Conservation (phyloP, 1,140 invertebrate species). For the Pteromalus puparum region DNA sequence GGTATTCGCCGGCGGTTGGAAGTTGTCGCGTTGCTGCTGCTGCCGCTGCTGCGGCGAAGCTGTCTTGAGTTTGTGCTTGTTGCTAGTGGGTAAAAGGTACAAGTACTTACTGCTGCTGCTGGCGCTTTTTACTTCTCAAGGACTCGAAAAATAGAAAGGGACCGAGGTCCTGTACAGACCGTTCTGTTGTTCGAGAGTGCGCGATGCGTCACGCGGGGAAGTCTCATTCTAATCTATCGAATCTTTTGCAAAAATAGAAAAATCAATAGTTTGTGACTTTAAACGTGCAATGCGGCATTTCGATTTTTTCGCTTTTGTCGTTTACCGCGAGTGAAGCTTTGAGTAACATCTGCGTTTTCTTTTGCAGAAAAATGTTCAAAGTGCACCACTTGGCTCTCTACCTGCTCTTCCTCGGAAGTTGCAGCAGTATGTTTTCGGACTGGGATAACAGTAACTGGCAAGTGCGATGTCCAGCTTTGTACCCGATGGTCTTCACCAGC, state of each 20-base stretch:
- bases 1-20: not conserved
- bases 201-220: not conserved
- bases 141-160: not conserved
- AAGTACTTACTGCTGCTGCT: not conserved
- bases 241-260: not conserved
- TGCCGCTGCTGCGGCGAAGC: not conserved
- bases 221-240: not conserved
- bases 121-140: not conserved
- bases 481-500: constrained; percentile 65
- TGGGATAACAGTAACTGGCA: constrained; percentile 63
- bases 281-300: not conserved
- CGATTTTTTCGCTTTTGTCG: no score
- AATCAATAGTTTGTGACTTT: not conserved
- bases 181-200: not conserved
- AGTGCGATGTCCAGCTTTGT: constrained; percentile 67
- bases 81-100: not conserved
- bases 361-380: constrained; percentile 63
- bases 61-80: not conserved
- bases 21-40: not conserved
- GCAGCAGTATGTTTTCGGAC: constrained; percentile 61
- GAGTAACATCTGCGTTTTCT: constrained; percentile 4
- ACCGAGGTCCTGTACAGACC: not conserved
- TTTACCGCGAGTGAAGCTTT: not conserved
- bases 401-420: constrained; percentile 61
- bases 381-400: constrained; percentile 61